These are phyloP conservation scores for Hirtodrosophila alboralis DNA, from an alignment of 2,888 invertebrate genomes.

Conservation along the genomic window DNA sequence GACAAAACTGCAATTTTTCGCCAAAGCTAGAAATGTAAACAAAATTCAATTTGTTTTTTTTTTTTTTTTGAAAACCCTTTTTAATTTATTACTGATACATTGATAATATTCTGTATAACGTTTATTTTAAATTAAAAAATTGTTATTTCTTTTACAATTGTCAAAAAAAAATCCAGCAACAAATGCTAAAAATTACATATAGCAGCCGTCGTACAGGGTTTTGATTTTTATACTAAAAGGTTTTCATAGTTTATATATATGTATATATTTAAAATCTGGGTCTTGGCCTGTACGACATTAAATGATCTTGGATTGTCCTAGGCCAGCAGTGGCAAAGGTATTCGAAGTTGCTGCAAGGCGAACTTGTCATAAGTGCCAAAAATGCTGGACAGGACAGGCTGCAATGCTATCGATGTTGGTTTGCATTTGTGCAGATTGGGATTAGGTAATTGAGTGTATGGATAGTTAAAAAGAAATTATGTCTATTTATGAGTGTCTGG, in stretches of 20 bases:
- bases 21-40: too few species aligned
- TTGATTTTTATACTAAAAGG: constrained; percentile 35
- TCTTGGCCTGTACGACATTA: constrained; percentile 54
- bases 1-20: too few species aligned
- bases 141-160: constrained; percentile 30
- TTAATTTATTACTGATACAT: constrained; percentile 58
- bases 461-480: constrained; percentile 1
- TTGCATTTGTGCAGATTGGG: constrained; percentile 31
- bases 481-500: constrained; percentile 3
- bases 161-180: constrained; percentile 44
- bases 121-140: constrained; percentile 36
- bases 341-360: constrained; percentile 33
- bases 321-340: constrained; percentile 45
- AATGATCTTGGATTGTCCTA: constrained; percentile 35
- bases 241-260: constrained; percentile 44
- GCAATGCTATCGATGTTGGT: constrained; percentile 17
- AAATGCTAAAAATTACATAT: constrained; percentile 29
- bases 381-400: constrained; percentile 47
- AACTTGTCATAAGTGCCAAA: constrained; percentile 79
- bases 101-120: constrained; percentile 37
- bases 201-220: constrained; percentile 55
- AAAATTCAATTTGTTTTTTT: too few species aligned
- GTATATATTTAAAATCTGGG: too few species aligned
- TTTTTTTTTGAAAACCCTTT: constrained; percentile 65
- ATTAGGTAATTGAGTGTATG: not conserved